phyloP scores from a whole-genome alignment of 1,140 invertebrate genomes.

The Drosophila nannoptera region DNA sequence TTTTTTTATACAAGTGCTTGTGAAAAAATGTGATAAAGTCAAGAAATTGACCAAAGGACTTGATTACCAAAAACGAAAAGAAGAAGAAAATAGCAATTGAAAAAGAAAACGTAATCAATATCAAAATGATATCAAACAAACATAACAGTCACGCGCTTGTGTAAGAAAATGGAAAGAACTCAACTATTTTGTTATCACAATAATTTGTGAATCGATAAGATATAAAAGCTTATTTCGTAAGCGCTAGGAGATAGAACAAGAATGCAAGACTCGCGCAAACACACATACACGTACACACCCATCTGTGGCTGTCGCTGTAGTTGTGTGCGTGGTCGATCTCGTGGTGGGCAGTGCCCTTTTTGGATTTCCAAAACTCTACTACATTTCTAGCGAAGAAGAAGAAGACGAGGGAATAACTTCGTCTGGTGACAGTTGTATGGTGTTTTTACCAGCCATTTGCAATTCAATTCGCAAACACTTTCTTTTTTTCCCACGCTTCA shows the following conservation, averaged over 20 bases:
- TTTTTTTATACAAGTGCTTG: slow-evolving; percentile 43
- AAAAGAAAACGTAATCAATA: slow-evolving; percentile 27
- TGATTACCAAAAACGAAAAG: slow-evolving; percentile 9
- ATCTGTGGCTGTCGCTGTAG: neutral
- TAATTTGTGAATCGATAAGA: slow-evolving; percentile 39
- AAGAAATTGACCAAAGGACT: slow-evolving; percentile 12
- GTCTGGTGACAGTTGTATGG: slow-evolving; percentile 21
- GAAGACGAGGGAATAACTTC: slow-evolving; percentile 2
- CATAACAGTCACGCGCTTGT: slow-evolving; percentile 35
- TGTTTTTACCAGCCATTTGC: slow-evolving; percentile 25
- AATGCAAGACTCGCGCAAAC: slow-evolving; percentile 2
- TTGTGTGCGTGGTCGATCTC: slow-evolving; percentile 6
- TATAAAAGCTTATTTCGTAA: slow-evolving; percentile 26
- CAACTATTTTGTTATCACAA: slow-evolving; percentile 32
- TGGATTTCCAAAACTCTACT: slow-evolving; percentile 33
- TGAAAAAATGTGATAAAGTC: slow-evolving; percentile 34
- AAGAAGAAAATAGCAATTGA: neutral
- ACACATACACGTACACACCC: neutral
- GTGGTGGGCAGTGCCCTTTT: slow-evolving; percentile 35
- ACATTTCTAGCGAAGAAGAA: slow-evolving; percentile 13
- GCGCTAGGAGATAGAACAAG: slow-evolving; percentile 15
- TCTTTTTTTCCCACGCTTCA: slow-evolving; percentile 68
- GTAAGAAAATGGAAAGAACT: slow-evolving; percentile 5
- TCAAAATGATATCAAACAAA: slow-evolving; percentile 9
- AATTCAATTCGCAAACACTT: slow-evolving; percentile 55